phyloP scores from a whole-genome alignment of 2,888 invertebrate genomes.

The Brachypalpus laphriformis region DNA sequence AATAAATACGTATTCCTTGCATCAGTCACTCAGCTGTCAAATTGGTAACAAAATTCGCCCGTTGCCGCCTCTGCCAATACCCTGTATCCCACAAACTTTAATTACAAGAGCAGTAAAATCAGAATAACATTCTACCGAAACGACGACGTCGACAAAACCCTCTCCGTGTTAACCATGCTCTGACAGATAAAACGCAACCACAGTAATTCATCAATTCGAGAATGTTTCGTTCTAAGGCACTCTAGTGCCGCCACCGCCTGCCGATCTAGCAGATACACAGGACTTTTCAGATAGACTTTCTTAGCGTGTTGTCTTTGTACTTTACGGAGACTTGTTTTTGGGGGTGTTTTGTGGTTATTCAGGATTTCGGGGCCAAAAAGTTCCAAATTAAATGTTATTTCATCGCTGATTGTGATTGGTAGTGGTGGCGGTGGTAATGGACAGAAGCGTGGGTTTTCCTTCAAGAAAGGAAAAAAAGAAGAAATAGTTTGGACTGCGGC shows the following conservation, averaged over 20 bases:
- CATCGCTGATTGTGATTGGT: conserved; percentile 39
- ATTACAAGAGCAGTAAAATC: conserved; percentile 7
- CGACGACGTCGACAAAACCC: neutral
- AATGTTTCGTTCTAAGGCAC: conserved; percentile 9
- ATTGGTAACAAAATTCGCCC: conserved; percentile 21
- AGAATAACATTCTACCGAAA: neutral
- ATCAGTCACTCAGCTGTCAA: conserved; percentile 34
- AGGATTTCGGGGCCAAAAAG: conserved; percentile 18
- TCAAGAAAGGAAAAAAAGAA: neutral
- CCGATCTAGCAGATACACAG: neutral
- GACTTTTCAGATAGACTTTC: neutral
- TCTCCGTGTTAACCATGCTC: conserved; percentile 4
- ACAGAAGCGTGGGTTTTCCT: neutral
- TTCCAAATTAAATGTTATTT: conserved; percentile 55
- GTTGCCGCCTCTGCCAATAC: neutral
- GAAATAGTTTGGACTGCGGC: neutral
- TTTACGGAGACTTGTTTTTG: neutral
- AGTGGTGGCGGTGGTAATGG: neutral
- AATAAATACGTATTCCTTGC: conserved; percentile 2
- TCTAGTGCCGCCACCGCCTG: too few species aligned
- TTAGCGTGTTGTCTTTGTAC: neutral
- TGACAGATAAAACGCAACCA: conserved; percentile 25
- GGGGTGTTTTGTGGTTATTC: conserved; percentile 12
- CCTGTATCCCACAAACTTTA: conserved; percentile 30
- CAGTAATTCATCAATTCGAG: conserved; percentile 37